Evolutionary conservation across 92 coral and sea anemone genomes (phyloP), one percentile per base, ranked within the genome.

Genomic region (Muricea muricata): DNA sequence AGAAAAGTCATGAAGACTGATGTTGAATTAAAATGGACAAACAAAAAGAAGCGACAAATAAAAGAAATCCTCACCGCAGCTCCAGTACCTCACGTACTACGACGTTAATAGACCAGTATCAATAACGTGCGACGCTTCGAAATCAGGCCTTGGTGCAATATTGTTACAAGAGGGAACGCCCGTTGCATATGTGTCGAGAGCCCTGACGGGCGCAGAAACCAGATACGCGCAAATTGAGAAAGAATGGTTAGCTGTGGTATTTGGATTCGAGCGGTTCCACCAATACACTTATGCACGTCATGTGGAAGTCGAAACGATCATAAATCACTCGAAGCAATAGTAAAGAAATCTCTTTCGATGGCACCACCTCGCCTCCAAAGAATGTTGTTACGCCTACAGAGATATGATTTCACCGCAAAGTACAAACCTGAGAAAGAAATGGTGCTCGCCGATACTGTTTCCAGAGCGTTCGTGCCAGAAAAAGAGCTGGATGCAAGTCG

Each of bases 291-390:
- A 70, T 58, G 92, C 89, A 34, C 80, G 86, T 68, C 73, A 40
- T 14, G 88, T 90, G n/a, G 72, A 79, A 39, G 73, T 66, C 3
- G 55, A 84, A 78, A 91, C 10, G 91, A 84, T 81, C 91, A 87
- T 84, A 90, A 90, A 74, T 86, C 86, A 45, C 41, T 83, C 17
- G 79, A 76, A 41, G 56, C 80, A 21, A 83, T 83, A 45, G 83
- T 82, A 1, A 90, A 90, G 66, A 90, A 90, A 73, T 24, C 90
- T 29, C 82, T 89, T 3, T 68, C 87, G 35, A 50, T 84, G 35
- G 93, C 88, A 6, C 82, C 88, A 67, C 86, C 90, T 54, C 79
- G 89, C 37, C 90, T 90, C 39, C 91, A 87, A 28, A 55, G 88
- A 69, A 76, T 90, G 41, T 84, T 82, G 4, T 41, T 90, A 33